Evolutionary conservation across 2,113 vertebrate genomes (phyloP).

Genomic region (Haemorhous mexicanus): DNA sequence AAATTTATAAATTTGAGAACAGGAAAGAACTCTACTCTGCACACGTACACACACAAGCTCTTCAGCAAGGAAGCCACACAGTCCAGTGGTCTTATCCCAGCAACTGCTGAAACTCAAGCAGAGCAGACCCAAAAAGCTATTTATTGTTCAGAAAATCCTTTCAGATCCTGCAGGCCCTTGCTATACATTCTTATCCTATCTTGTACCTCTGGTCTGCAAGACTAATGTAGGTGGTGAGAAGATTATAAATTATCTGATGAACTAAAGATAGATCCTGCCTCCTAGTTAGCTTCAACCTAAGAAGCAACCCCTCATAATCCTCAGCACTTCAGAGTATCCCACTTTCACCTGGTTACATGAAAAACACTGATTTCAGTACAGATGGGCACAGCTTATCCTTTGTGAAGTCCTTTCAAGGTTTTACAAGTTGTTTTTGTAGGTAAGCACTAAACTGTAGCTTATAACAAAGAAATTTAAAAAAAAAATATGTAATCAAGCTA

Average conservation of each 20-base stretch:
- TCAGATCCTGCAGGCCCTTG: not conserved
- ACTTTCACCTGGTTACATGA: not conserved
- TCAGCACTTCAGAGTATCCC: not conserved
- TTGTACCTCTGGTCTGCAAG: not conserved
- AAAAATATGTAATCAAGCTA: not conserved
- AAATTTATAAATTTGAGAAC: not conserved
- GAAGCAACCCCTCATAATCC: not conserved
- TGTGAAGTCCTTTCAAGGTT: not conserved
- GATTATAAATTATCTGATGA: not conserved
- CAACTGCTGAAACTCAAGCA: not conserved
- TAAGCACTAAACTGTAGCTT: not conserved
- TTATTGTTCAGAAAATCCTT: not conserved
- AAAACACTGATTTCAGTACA: not conserved
- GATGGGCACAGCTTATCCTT: not conserved
- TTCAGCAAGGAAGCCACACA: rapidly evolving
- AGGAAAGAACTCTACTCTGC: not conserved
- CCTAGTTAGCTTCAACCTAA: not conserved
- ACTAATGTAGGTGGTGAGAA: not conserved
- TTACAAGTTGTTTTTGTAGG: not conserved
- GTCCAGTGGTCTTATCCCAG: not conserved
- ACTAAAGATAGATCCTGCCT: not conserved
- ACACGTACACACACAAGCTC: not conserved
- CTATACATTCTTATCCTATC: not conserved
- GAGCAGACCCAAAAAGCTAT: not conserved
- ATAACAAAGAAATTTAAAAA: not conserved